phyloP scores from a whole-genome alignment of 1,140 invertebrate species.

The Penaeus indicus region DNA sequence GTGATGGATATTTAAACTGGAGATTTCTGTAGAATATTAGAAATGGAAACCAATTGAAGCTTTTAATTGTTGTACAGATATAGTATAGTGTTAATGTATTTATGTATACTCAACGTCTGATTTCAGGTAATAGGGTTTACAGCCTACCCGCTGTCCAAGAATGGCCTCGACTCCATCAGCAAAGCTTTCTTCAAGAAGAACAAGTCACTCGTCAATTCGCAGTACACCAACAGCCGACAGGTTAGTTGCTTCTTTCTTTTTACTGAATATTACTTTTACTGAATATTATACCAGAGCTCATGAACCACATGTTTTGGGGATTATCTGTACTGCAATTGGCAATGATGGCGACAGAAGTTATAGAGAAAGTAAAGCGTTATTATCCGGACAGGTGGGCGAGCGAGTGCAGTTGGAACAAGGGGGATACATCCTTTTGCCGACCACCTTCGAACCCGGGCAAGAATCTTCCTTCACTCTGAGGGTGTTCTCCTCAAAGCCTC shows the following conservation, averaged over 20 bases:
- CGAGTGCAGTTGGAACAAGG: slow-evolving; percentile 86
- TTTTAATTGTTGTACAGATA: background rate
- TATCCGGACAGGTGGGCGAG: slow-evolving; percentile 72
- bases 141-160: slow-evolving; percentile 84
- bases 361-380: too few species aligned
- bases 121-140: slow-evolving; percentile 89
- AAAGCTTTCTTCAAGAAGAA: slow-evolving; percentile 88
- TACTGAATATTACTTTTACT: too few species aligned
- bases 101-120: slow-evolving; percentile 16
- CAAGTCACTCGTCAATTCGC: slow-evolving; percentile 89
- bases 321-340: too few species aligned
- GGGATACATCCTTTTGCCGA: slow-evolving; percentile 87
- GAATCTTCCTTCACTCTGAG: slow-evolving; percentile 88
- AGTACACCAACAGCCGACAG: slow-evolving; percentile 92
- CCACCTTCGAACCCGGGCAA: slow-evolving; percentile 91
- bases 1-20: background rate
- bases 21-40: background rate
- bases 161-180: slow-evolving; percentile 77
- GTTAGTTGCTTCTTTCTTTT: slow-evolving; percentile 75
- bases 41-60: background rate
- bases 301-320: too few species aligned
- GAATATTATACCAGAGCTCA: too few species aligned
- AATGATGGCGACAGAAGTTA: too few species aligned
- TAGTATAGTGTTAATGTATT: slow-evolving; percentile 78
- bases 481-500: slow-evolving; percentile 84